These are phyloP conservation scores for Peromyscus polionotus DNA, from an alignment of 2,113 vertebrate genomes.

Conservation along the genomic window DNA sequence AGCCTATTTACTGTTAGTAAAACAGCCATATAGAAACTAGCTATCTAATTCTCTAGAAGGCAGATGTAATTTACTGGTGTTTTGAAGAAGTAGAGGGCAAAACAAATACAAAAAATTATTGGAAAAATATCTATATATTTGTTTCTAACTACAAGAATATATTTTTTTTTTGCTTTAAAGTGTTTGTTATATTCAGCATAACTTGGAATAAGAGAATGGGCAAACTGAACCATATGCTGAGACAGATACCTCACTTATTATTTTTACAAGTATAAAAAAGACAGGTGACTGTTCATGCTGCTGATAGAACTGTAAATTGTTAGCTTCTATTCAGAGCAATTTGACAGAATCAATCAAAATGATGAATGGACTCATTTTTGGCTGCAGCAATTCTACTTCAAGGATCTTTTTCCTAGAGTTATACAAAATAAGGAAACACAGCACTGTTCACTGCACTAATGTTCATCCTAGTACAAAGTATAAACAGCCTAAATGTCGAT, in stretches of 20 bases:
- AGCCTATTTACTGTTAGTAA: slow-evolving; percentile 68
- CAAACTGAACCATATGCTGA: not conserved
- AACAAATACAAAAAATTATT: not conserved
- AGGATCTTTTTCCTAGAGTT: not conserved
- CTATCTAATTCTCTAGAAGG: slow-evolving; percentile 52
- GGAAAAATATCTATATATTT: slow-evolving; percentile 55
- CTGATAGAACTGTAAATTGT: not conserved
- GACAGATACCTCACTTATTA: not conserved
- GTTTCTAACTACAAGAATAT: slow-evolving; percentile 52
- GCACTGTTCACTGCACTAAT: not conserved
- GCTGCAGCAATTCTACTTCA: not conserved
- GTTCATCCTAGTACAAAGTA: not conserved
- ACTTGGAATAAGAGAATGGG: slow-evolving; percentile 28
- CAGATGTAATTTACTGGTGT: slow-evolving; percentile 37
- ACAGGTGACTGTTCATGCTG: no score
- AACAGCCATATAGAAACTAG: slow-evolving; percentile 28
- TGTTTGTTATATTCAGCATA: slow-evolving; percentile 64
- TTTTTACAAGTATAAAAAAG: not conserved
- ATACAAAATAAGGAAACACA: not conserved
- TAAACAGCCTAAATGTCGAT: not conserved
- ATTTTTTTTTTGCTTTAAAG: slow-evolving; percentile 75
- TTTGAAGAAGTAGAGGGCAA: not conserved
- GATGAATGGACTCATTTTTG: not conserved
- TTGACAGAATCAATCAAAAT: slow-evolving; percentile 37
- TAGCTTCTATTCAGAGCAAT: not conserved